Conservation (phyloP, 2,113 vertebrate genomes). For the Mobula birostris region DNA sequence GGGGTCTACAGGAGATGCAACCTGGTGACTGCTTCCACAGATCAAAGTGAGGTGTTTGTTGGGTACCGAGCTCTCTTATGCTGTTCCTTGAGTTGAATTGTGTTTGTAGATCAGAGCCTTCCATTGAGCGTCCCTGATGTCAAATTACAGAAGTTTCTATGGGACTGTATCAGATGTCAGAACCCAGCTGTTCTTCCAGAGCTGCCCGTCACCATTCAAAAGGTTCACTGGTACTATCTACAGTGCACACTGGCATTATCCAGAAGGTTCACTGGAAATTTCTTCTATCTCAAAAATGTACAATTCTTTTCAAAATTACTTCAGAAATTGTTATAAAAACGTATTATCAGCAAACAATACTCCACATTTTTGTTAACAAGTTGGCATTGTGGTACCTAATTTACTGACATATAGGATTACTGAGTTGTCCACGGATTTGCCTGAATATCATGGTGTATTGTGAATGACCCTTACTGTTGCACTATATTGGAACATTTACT, state of each 20-base stretch:
- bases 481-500: background rate
- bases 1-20: background rate
- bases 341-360: background rate
- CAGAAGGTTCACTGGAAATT: background rate
- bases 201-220: too few species aligned
- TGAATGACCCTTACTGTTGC: background rate
- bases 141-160: background rate
- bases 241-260: too few species aligned
- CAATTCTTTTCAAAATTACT: background rate
- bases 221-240: too few species aligned
- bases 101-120: too few species aligned
- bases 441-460: background rate
- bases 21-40: background rate
- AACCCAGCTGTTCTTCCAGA: background rate
- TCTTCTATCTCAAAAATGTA: background rate
- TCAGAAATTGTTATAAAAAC: constrained; percentile 23
- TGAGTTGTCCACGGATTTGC: background rate
- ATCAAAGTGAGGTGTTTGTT: background rate
- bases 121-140: background rate
- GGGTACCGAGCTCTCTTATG: background rate
- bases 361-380: background rate
- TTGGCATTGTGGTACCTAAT: constrained; percentile 15
- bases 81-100: background rate
- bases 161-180: background rate
- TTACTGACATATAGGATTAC: background rate